These are phyloP conservation scores for Sebastes paucispinis DNA, from an alignment of 2,797 vertebrate genomes.

Conservation along the genomic window DNA sequence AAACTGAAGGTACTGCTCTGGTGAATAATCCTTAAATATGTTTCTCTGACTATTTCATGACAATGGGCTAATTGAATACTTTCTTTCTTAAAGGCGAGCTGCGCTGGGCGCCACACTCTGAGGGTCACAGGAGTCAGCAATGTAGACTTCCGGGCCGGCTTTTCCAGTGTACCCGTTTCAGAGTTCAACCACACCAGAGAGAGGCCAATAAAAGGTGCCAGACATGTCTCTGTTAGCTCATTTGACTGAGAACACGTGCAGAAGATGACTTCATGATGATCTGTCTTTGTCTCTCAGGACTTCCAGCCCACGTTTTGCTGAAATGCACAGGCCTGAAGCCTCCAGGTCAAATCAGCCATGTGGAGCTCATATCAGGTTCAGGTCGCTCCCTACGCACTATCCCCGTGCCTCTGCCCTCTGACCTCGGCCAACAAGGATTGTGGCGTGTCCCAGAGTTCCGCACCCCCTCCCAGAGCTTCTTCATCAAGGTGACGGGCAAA, in stretches of 20 bases:
- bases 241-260: background rate
- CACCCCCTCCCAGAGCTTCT: conserved; percentile 88
- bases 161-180: conserved; percentile 83
- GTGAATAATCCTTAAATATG: background rate
- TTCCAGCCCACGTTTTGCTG: conserved; percentile 88
- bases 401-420: conserved; percentile 75
- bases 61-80: background rate
- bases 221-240: background rate
- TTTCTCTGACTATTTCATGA: background rate
- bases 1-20: conserved; percentile 85
- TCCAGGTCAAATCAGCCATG: conserved; percentile 83
- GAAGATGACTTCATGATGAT: conserved; percentile 6
- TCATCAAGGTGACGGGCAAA: conserved; percentile 89
- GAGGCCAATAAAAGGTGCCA: conserved; percentile 89
- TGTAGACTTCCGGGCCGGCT: conserved; percentile 90
- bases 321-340: conserved; percentile 88
- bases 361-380: conserved; percentile 89
- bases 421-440: conserved; percentile 81
- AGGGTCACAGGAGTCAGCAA: conserved; percentile 92
- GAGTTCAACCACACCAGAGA: conserved; percentile 85
- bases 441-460: conserved; percentile 88
- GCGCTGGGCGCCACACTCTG: conserved; percentile 90
- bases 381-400: conserved; percentile 85
- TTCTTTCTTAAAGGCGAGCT: conserved; percentile 82
- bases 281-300: conserved; percentile 77